phyloP scores from a whole-genome alignment of 2,888 invertebrate genomes.

The Hipparchia sbordonii region DNA sequence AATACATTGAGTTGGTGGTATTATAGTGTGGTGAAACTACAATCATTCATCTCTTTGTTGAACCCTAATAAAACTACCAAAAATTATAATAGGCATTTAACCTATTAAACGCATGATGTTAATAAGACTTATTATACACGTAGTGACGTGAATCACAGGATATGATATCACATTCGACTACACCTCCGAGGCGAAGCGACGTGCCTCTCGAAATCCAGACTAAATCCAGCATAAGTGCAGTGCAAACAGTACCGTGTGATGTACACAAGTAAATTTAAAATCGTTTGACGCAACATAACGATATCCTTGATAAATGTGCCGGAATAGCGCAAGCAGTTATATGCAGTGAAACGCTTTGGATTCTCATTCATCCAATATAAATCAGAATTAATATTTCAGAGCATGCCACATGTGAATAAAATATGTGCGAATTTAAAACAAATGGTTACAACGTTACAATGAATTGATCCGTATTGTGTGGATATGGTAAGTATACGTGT shows the following conservation, averaged over 20 bases:
- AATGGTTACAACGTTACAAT: constrained; percentile 3
- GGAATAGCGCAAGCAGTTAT: constrained; percentile 4
- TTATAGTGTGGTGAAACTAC: background rate
- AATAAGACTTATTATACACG: constrained; percentile 48
- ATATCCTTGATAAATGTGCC: constrained; percentile 17
- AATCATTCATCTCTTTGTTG: background rate
- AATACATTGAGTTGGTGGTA: background rate
- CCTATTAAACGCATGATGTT: constrained; percentile 62
- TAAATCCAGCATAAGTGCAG: constrained; percentile 68
- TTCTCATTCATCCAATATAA: background rate
- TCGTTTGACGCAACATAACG: constrained; percentile 24
- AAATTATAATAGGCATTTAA: constrained; percentile 70
- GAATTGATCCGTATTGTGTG: background rate
- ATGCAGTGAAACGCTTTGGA: constrained; percentile 18
- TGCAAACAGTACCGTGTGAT: constrained; percentile 54
- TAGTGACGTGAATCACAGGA: constrained; percentile 63
- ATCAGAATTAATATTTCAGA: background rate
- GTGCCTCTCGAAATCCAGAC: constrained; percentile 54
- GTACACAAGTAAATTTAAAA: constrained; percentile 17
- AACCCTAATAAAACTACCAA: constrained; percentile 44
- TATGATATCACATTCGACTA: constrained; percentile 71
- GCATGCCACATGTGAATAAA: constrained; percentile 9
- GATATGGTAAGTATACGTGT: background rate
- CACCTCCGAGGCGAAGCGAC: constrained; percentile 59
- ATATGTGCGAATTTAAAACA: constrained; percentile 8